Evolutionary conservation across 2,113 vertebrate species (phyloP), one percentile per base, ranked within the genome.

Genomic region (Eudorcas thomsonii): DNA sequence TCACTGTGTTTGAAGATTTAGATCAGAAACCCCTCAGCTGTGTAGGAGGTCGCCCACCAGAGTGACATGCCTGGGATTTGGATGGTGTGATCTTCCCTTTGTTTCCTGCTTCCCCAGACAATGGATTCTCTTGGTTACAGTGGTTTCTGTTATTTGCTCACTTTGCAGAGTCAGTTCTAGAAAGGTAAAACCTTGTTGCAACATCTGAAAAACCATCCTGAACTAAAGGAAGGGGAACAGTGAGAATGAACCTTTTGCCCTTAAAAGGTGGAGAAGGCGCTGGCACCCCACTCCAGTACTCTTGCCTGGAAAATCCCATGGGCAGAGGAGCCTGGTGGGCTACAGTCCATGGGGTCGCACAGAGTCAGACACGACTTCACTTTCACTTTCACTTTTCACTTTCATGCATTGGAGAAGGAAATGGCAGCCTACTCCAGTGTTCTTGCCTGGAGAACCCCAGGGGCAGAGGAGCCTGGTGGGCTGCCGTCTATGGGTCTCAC

Each of bases 1-100:
- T 74, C 88, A 78, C 81, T 95, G 80, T 97, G 26, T 59, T 84
- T 62, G 71, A 95, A 95, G 62, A 93, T 26, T 21, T 30, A 74
- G 62, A 7, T 96, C 43, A 89, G 77, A 94, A 90, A 94, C 36
- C 74, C 11, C 23, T 89, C 26, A 71, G 33, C 21, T 13, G 2
- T 19, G 5, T 81, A 36, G 62, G 45, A 48, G 12, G 30, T 43
- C 77, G 6, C 55, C 55, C 19, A 16, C 48, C 33, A 64, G 82
- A 64, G 26, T 15, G 25, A 84, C n/a, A 12, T 82, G 10, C 30
- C 52, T 48, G 64, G 16, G n/a, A 4, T 85, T 92, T 84, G 71
- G 7, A 39, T 33, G 62, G 11, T 3, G 12, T 54, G 52, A 5
- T 74, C 45, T 26, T 12, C 25, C 52, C 52, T 52, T 52, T 71